phyloP scores from a whole-genome alignment of 2,888 invertebrate species.

The Drosophila nigricruria region DNA sequence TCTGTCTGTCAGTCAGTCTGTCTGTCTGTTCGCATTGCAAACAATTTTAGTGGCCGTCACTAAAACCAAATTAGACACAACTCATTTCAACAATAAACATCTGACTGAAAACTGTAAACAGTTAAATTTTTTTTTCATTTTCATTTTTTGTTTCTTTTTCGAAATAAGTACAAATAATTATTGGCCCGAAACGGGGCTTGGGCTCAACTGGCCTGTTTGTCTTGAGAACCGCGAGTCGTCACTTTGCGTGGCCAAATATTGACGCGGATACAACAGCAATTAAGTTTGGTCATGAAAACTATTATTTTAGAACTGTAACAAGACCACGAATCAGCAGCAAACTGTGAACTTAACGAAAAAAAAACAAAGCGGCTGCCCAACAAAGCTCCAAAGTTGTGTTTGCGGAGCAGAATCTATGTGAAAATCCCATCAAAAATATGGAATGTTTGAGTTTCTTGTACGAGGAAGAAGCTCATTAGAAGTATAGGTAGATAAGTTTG shows the following conservation, averaged over 20 bases:
- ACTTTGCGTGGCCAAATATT: conserved; percentile 62
- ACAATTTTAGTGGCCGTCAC: conserved; percentile 64
- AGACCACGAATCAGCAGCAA: conserved; percentile 26
- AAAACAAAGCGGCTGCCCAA: neutral
- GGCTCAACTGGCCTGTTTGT: conserved; percentile 16
- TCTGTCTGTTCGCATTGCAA: conserved; percentile 48
- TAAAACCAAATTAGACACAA: conserved; percentile 68
- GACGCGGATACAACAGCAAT: conserved; percentile 69
- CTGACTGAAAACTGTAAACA: conserved; percentile 57
- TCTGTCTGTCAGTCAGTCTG: neutral
- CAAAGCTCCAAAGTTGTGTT: neutral
- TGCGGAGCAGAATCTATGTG: neutral
- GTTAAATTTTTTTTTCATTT: conserved; percentile 3
- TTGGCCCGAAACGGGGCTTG: conserved; percentile 33
- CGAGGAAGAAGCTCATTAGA: neutral
- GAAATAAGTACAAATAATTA: conserved; percentile 44
- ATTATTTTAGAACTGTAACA: conserved; percentile 65
- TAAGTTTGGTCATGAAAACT: conserved; percentile 60
- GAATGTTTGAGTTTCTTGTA: neutral
- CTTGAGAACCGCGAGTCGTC: conserved; percentile 49
- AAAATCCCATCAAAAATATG: neutral
- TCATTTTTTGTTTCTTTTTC: neutral
- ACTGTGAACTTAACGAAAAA: conserved; percentile 13
- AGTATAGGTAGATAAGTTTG: neutral
- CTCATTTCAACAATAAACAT: conserved; percentile 57